Evolutionary conservation across 2,888 invertebrate genomes (phyloP), one percentile per base, ranked within the genome.

Genomic region (Crioceris asparagi): DNA sequence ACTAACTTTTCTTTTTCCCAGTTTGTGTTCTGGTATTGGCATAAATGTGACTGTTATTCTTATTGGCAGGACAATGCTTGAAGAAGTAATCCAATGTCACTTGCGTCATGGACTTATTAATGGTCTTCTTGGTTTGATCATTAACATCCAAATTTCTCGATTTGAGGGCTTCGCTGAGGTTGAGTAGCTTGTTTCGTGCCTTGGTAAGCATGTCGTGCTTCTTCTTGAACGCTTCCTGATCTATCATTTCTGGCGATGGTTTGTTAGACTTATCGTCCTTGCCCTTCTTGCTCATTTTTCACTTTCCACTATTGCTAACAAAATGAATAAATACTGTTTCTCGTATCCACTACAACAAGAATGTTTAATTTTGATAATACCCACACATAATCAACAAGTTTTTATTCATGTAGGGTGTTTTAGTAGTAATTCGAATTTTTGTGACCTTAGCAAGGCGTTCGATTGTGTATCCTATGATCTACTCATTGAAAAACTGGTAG

Each of bases 81-180:
- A 62, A 44, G 36, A 65, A 59, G 39, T 65, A 61, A 25, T 71
- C 71, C 34, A 70, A 60, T 38, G 72, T 73, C 2, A 58, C 52
- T 45, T 64, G 63, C 3, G 63, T 59, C 45, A 59, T 56, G 3
- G 61, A 59, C 47, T 62, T 66, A 1, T 60, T 53, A 32, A 59
- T 50, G 1, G 59, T 53, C 49, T 60, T 63, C 30, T 55, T 59
- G 4, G 46, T 45, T 26, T 54, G 48, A n/a, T 46, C 46, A 3
- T 53, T 48, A 7, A 34, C 25, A 2, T 50, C 48, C 3, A 54
- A 43, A 15, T 48, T 54, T 53, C 62, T 67, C 7, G 67, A 51
- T 56, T 70, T 73, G 12, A 73, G 52, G 10, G 66, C 70, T 17
- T 61, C 60, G 36, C 61, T 53, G 32, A 64, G 39, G 36, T 54